Conservation (phyloP, 2,888 invertebrate genomes). For the Calameuta filiformis region DNA sequence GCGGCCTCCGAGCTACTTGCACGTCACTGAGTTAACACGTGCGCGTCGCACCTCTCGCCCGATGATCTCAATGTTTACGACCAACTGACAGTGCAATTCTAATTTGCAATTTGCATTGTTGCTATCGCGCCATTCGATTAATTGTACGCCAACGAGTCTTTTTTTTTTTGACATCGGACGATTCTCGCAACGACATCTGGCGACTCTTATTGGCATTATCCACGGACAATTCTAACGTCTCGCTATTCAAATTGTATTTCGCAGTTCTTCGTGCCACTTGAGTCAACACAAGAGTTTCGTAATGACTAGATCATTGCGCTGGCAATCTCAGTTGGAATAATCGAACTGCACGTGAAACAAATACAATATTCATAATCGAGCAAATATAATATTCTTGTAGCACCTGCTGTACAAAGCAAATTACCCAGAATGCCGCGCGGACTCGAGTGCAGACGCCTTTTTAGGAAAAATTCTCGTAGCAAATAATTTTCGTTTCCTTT, state of each 20-base stretch:
- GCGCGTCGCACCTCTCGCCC: not conserved
- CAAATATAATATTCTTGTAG: not conserved
- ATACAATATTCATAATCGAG: not conserved
- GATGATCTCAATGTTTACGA: not conserved
- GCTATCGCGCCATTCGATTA: not conserved
- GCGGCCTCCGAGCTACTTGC: not conserved
- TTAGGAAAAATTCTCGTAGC: not conserved
- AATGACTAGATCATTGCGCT: conserved; percentile 50
- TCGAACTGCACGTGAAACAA: not conserved
- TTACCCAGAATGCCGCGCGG: not conserved
- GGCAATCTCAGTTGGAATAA: conserved; percentile 29
- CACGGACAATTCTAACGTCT: not conserved
- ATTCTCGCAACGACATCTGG: not conserved
- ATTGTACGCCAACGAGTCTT: not conserved
- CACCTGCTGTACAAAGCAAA: not conserved
- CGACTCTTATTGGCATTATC: not conserved
- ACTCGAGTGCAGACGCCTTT: not conserved
- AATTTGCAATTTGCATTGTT: not conserved
- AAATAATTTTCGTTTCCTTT: not conserved
- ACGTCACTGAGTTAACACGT: not conserved
- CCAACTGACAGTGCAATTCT: not conserved
- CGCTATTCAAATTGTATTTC: not conserved
- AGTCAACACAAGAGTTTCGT: conserved; percentile 35
- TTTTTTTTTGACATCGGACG: not conserved
- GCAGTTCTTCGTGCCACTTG: conserved; percentile 14